phyloP scores from a whole-genome alignment of 64 coral and sea anemone species.

The Platygyra sinensis region DNA sequence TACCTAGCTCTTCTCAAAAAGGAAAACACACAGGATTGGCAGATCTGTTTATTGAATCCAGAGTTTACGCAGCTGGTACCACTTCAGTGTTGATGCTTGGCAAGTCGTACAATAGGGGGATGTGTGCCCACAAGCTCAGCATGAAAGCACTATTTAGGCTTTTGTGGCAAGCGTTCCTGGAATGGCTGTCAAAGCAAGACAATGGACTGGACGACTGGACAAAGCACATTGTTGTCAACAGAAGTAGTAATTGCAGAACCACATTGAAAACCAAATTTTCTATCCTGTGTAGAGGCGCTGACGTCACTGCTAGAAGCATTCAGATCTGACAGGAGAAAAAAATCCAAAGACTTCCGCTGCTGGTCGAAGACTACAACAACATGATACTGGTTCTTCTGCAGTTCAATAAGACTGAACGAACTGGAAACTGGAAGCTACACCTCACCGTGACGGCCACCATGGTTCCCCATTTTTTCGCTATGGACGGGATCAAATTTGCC shows the following conservation, averaged over 20 bases:
- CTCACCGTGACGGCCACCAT: not conserved
- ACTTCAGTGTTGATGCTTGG: conserved; percentile 44
- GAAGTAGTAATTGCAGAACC: not conserved
- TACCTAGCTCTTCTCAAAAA: conserved; percentile 50
- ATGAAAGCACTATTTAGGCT: conserved; percentile 48
- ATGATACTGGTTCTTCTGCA: conserved; percentile 5
- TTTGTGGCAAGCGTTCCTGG: conserved; percentile 50
- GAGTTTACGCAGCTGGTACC: conserved; percentile 60
- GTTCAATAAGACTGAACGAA: conserved; percentile 22
- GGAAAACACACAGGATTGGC: conserved; percentile 47
- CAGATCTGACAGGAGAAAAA: conserved; percentile 42
- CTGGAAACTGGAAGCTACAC: conserved; percentile 16
- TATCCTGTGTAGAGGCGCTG: conserved; percentile 35
- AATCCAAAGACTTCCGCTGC: conserved; percentile 5
- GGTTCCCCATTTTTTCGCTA: conserved; percentile 2
- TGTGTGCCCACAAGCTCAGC: conserved; percentile 37
- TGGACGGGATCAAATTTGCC: conserved; percentile 11
- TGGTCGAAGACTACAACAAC: conserved; percentile 7
- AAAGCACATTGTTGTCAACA: not conserved
- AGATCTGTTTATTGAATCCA: conserved; percentile 62
- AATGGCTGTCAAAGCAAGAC: conserved; percentile 17
- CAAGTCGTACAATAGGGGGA: conserved; percentile 59
- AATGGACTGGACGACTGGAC: conserved; percentile 12
- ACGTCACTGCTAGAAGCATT: conserved; percentile 20
- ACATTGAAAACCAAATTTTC: conserved; percentile 3